Evolutionary conservation across 2,888 invertebrate genomes (phyloP).

Genomic region (Julus scandinavius): DNA sequence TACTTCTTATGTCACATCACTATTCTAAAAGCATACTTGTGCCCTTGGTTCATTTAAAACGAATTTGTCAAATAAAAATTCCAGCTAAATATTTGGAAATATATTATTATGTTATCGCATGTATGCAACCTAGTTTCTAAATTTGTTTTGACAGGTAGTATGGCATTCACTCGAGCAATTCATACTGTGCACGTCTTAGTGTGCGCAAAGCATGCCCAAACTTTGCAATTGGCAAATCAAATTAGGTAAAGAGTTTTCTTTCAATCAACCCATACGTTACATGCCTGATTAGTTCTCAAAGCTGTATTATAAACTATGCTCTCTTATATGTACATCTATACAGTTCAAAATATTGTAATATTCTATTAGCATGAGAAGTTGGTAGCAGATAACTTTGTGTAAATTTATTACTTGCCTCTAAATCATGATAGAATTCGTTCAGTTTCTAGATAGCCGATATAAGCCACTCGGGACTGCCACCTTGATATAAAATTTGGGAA

Average conservation of each 20-base stretch:
- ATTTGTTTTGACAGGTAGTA: neutral
- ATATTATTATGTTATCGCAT: neutral
- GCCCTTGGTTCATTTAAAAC: neutral
- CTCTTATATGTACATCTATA: neutral
- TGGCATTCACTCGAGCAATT: neutral
- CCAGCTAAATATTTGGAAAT: slow-evolving; percentile 33
- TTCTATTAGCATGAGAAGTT: neutral
- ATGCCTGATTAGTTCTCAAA: slow-evolving; percentile 4
- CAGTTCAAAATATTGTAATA: neutral
- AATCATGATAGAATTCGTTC: slow-evolving; percentile 2
- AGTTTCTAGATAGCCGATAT: neutral
- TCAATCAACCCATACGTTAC: neutral
- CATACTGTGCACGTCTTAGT: neutral
- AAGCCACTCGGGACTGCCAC: neutral
- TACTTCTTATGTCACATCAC: neutral
- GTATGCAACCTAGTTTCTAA: neutral
- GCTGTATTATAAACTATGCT: neutral
- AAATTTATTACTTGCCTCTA: neutral
- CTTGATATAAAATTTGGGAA: neutral
- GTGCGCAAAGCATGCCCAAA: neutral
- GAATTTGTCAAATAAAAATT: neutral
- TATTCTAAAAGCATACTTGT: neutral
- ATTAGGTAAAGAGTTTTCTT: slow-evolving; percentile 36
- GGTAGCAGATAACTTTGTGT: neutral
- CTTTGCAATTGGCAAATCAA: slow-evolving; percentile 26